Evolutionary conservation across 2,113 vertebrate genomes (phyloP).

Genomic region (Pachypanchax playfairii): DNA sequence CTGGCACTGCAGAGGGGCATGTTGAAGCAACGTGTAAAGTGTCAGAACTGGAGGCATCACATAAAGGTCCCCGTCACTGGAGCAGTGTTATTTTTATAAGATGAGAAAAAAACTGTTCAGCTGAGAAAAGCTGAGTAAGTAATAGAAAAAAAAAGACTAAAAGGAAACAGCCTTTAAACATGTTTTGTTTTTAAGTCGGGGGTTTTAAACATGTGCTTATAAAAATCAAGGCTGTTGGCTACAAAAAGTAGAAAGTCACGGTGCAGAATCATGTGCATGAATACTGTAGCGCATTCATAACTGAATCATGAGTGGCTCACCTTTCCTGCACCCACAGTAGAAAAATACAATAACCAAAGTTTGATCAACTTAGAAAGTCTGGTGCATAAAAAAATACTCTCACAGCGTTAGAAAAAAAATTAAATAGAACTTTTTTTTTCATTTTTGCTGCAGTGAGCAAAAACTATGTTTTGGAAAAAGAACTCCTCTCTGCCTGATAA

Average conservation of each 20-base stretch:
- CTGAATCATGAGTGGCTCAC: background rate
- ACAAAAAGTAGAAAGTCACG: too few relatives aligned
- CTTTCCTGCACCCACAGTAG: background rate
- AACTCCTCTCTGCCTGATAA: background rate
- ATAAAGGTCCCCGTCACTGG: background rate
- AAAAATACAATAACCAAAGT: background rate
- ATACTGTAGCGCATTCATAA: background rate
- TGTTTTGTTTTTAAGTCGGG: too few relatives aligned
- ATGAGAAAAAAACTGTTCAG: background rate
- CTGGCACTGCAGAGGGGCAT: slow-evolving; percentile 34
- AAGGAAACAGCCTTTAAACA: too few relatives aligned
- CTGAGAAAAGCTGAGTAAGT: background rate
- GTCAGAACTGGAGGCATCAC: slow-evolving; percentile 26
- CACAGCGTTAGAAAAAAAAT: background rate
- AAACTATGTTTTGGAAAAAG: background rate
- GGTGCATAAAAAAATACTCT: background rate
- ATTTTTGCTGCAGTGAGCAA: background rate
- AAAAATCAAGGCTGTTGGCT: too few relatives aligned
- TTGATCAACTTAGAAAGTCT: background rate
- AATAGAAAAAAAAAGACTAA: too few relatives aligned
- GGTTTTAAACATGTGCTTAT: too few relatives aligned
- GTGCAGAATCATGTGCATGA: background rate
- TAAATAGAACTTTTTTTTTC: background rate
- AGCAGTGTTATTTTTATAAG: slow-evolving; percentile 15
- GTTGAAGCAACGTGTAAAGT: slow-evolving; percentile 17